Evolutionary conservation across 2,113 vertebrate species (phyloP).

Genomic region (Centropus bengalensis): DNA sequence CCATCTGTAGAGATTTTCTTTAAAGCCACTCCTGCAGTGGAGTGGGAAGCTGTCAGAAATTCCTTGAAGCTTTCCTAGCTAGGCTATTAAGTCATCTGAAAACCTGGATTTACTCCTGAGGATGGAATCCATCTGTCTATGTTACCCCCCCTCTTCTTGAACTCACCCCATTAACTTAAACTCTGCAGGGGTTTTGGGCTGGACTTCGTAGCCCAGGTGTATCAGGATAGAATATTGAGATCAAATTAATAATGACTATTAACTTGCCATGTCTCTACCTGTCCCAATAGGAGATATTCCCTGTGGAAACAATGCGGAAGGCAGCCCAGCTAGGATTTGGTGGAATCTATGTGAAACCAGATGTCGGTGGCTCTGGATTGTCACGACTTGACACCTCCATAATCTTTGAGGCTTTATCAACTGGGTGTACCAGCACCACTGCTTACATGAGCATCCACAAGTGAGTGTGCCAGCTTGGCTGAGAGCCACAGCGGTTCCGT

Average conservation of each 20-base stretch:
- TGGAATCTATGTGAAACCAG: slow-evolving; percentile 88
- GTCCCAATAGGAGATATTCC: slow-evolving; percentile 87
- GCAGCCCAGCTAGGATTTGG: slow-evolving; percentile 93
- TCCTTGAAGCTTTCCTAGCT: neutral
- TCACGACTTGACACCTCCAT: slow-evolving; percentile 92
- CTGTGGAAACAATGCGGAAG: slow-evolving; percentile 87
- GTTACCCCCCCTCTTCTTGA: neutral
- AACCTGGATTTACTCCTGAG: neutral
- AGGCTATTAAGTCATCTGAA: neutral
- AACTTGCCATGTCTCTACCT: neutral
- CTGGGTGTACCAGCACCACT: slow-evolving; percentile 94
- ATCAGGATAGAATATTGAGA: no score
- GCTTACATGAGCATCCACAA: slow-evolving; percentile 99
- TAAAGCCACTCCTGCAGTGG: neutral
- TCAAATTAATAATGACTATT: neutral
- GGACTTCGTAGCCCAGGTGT: neutral
- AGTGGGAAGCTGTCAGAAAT: neutral
- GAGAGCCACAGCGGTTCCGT: neutral
- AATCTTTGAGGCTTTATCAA: slow-evolving; percentile 96
- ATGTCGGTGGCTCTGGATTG: slow-evolving; percentile 92
- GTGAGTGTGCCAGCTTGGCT: slow-evolving; percentile 73
- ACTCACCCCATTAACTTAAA: neutral
- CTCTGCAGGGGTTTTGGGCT: neutral
- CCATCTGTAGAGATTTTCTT: neutral
- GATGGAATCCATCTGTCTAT: neutral